Evolutionary conservation across 2,797 vertebrate genomes (phyloP), one percentile per base, ranked within the genome.

Genomic region (Ctenochaetus hawaiiensis): DNA sequence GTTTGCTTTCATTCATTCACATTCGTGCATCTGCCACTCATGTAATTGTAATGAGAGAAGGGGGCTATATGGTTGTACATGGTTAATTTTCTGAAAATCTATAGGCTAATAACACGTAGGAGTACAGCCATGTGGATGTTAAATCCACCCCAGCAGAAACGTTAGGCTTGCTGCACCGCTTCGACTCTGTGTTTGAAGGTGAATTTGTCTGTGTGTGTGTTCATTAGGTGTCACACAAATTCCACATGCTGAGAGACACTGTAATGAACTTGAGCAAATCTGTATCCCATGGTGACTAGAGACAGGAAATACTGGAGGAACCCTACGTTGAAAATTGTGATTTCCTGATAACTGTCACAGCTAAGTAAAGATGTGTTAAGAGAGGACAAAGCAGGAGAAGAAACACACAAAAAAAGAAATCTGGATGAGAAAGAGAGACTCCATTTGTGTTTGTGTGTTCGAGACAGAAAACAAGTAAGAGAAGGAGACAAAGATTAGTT

Each of bases 401-500:
- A 34, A 34, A 34, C 30, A 34, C 30, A 34, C 30, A 34, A 34
- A 30, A 30, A 34, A 34, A 34, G 30, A 34, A 34, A 34, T 39
- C 56, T 58, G 30, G 18, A 62, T 58, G 72, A 61, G 71, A 72
- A 58, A 78, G 61, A 73, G 57, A 82, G 54, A 77, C 43, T 64
- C 9, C 0, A 20, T 73, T 73, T 64, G 61, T 71, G 61, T 52
- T 51, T 17, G 49, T 62, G 62, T 78, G 71, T 69, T 72, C 47
- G 51, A 76, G 76, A 79, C 30, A 77, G 75, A 80, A 82, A 89
- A 72, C 78, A 82, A 86, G 74, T 62, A 68, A 80, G 66, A 75
- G 82, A 87, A 84, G 80, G 85, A 88, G 86, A 86, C 83, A 78
- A 77, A 77, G 80, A 90, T 88, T 85, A 86, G 83, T 91, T 90